phyloP scores from a whole-genome alignment of 2,797 vertebrate genomes.

The Hydrophis major region DNA sequence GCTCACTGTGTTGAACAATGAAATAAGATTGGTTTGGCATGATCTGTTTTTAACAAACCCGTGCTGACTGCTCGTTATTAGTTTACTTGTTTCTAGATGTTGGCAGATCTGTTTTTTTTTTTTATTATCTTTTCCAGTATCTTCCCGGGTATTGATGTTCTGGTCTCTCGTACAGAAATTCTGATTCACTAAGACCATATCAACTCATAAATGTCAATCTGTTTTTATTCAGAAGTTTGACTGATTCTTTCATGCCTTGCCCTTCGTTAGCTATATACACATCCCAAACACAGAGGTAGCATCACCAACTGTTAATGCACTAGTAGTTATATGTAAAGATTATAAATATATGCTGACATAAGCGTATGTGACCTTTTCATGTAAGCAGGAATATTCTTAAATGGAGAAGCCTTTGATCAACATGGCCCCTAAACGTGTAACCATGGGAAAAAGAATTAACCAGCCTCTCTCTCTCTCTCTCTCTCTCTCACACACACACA shows the following conservation, averaged over 20 bases:
- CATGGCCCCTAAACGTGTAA: neutral
- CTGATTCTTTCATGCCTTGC: neutral
- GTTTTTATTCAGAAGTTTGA: neutral
- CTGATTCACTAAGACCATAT: slow-evolving; percentile 21
- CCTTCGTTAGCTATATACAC: neutral
- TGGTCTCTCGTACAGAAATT: slow-evolving; percentile 21
- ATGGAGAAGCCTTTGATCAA: neutral
- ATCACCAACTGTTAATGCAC: neutral
- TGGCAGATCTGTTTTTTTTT: no score
- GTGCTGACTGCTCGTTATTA: no score
- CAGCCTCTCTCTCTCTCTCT: no score
- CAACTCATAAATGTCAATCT: slow-evolving; percentile 16
- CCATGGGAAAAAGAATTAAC: neutral
- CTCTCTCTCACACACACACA: neutral
- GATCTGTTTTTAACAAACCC: no score
- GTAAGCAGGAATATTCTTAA: neutral
- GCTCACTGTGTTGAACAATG: no score
- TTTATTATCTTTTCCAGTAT: no score
- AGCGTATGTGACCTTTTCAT: neutral
- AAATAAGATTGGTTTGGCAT: no score
- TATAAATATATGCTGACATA: neutral
- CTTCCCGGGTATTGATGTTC: neutral
- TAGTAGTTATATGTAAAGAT: neutral
- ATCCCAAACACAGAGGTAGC: neutral
- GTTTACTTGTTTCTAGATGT: no score